Base-by-base conservation (phyloP, 1,140 invertebrate species). In the Drosophila sp. region DNA sequence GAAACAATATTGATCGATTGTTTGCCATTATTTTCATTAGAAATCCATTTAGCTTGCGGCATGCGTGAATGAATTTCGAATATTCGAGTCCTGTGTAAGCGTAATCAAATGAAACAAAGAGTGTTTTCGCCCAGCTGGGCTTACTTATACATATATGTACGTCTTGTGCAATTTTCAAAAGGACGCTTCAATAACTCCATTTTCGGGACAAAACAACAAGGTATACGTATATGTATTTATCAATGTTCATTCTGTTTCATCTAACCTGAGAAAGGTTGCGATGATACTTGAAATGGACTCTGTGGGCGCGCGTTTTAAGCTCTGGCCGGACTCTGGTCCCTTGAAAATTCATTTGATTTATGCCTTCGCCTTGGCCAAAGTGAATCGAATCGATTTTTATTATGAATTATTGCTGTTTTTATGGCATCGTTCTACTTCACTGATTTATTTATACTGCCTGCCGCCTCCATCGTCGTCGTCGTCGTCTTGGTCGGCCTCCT, bases 371-470 rank as follows among this genome's bases (percentile, higher is more conserved):
- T 70, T 74, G 74, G 63, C 71, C 70, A 80, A 80, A 78, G 75
- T 78, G 78, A 78, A 78, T 78, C 66, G 75, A 80, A 80, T 80
- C 78, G 78, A 80, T 80, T 80, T 80, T 80, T 72, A 79, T 79
- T 79, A 78, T 80, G 78, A 80, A 80, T 78, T 80, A 80, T 80
- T 80, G 78, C 75, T 78, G 78, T 78, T 80, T 78, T 80, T 80
- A 80, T 77, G 71, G 75, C 70, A 67, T 70, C 78, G 75, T 80
- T 80, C 74, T 80, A 78, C 71, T 74, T 78, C 75, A 78, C 75
- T 78, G 78, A 80, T 78, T 80, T 74, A 80, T 77, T 73, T 74
- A 30, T 41, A 61, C 56, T 44, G 68, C 69, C 35, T 54, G 68
- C 69, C 35, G 41, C 35, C 35, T 11, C 10, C 35, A 11, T 38